Evolutionary conservation across 2,797 vertebrate species (phyloP).

Genomic region (Phoxinus dragarum): DNA sequence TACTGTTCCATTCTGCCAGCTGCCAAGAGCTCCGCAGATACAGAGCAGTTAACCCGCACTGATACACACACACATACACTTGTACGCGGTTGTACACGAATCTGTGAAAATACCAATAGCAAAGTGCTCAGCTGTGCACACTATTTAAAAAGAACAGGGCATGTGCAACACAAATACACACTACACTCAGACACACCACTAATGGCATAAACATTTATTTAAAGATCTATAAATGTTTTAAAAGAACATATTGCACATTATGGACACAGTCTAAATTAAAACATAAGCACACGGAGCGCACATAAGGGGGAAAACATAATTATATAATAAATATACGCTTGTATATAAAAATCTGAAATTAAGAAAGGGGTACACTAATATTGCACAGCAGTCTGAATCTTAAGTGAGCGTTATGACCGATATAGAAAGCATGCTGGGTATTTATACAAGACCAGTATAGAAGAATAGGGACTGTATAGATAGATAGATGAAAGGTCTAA

Average conservation of each 20-base stretch:
- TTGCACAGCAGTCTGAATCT: constrained; percentile 26
- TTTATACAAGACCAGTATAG: neutral
- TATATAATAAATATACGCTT: too few relatives aligned
- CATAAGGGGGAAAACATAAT: neutral
- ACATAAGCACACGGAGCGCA: neutral
- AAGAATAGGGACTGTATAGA: neutral
- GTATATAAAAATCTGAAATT: constrained; percentile 1
- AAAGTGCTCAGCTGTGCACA: constrained; percentile 20
- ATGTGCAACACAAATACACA: constrained; percentile 32
- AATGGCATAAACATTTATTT: constrained; percentile 17
- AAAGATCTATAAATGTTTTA: constrained; percentile 33
- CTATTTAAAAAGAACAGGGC: constrained; percentile 38
- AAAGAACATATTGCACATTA: constrained; percentile 13
- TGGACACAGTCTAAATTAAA: neutral
- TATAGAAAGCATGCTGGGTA: constrained; percentile 3
- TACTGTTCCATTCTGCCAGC: constrained; percentile 71
- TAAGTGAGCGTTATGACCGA: neutral
- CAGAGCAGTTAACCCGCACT: constrained; percentile 61
- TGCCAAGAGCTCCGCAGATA: constrained; percentile 60
- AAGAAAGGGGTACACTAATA: constrained; percentile 15
- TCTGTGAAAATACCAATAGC: constrained; percentile 39
- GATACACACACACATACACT: constrained; percentile 55
- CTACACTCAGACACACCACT: constrained; percentile 18
- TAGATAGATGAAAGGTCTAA: neutral
- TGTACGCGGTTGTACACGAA: constrained; percentile 43